Evolutionary conservation across 2,888 invertebrate species (phyloP), one percentile per base, ranked within the genome.

Genomic region (Psylliodes chrysocephalus): DNA sequence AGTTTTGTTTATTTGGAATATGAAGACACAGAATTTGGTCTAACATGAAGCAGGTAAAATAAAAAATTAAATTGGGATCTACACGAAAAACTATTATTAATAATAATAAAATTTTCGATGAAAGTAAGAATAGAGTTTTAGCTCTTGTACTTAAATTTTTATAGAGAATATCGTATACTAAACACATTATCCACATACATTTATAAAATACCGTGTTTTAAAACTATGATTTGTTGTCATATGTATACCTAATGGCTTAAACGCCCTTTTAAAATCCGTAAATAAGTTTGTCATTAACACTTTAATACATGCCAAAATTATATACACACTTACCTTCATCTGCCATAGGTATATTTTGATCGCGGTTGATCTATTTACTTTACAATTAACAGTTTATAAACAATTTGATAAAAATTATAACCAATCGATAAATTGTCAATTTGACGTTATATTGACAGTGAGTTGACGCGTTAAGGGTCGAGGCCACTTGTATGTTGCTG

Each of bases 241-340:
- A 30, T 30, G 30, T 18, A 1, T 1, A 15, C 10, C n/a, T 44
- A 17, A 18, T 1, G 17, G 6, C 17, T 44, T 44, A 19, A 44
- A 46, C 46, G 46, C 46, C 46, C 46, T 46, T 12, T 14, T 35
- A 14, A 5, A 30, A 44, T 44, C 8, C 17, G 17, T 17, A 44
- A 44, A 18, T 44, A 19, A 10, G 19, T 44, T 17, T 14, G 17
- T 44, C 17, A 40, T 15, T 17, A 19, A 17, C 8, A 19, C 8
- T 40, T 10, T 40, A 15, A 17, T n/a, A 15, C 14, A 10, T 6
- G 7, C 22, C 19, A 14, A 3, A 10, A 30, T 8, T 1, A 38
- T 3, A 6, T 42, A 30, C 0, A 46, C 1, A 40, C 59, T 59
- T 49, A 59, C 59, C 59, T 59, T 59, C 59, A 15, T 25, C 35